A percentile compares a stretch with the other conserved stretches of the same genome.
These are phyloP conservation scores for Notarius lentiginosus DNA, from an alignment of 2,113 vertebrate species.

Conservation along the genomic window DNA sequence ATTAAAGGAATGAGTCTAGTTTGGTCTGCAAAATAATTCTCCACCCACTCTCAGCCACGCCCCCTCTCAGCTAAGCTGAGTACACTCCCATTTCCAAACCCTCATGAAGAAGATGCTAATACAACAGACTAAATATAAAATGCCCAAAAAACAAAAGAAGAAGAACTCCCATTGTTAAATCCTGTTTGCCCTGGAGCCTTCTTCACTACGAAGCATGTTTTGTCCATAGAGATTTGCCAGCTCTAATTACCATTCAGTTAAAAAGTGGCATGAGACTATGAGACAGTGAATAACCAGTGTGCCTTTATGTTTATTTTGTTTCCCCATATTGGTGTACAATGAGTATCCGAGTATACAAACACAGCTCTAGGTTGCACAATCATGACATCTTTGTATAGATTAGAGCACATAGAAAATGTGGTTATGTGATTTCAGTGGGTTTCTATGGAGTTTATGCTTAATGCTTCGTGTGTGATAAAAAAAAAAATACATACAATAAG, in stretches of 20 bases:
- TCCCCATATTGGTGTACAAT: background rate
- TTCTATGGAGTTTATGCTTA: background rate
- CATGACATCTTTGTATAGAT: background rate
- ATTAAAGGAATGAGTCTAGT: background rate
- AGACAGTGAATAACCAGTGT: background rate
- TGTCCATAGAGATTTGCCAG: background rate
- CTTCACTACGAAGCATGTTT: background rate
- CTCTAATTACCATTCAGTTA: background rate
- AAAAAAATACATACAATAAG: too few relatives aligned
- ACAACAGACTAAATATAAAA: background rate
- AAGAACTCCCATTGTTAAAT: background rate
- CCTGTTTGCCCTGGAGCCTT: background rate
- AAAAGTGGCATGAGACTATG: background rate
- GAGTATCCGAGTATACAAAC: background rate
- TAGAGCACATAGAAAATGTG: background rate
- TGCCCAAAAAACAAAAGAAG: background rate
- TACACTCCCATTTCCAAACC: background rate
- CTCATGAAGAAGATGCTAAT: background rate
- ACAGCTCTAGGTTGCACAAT: background rate
- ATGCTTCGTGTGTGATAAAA: background rate
- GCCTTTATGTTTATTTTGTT: background rate
- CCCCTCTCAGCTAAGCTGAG: background rate
- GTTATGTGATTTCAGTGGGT: background rate
- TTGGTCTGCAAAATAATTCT: background rate
- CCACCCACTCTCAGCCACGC: background rate